Percentiles rank a stretch among this genome's conserved stretches.
Conservation (phyloP, 1,140 invertebrate species). For the Berghia stephanieae region DNA sequence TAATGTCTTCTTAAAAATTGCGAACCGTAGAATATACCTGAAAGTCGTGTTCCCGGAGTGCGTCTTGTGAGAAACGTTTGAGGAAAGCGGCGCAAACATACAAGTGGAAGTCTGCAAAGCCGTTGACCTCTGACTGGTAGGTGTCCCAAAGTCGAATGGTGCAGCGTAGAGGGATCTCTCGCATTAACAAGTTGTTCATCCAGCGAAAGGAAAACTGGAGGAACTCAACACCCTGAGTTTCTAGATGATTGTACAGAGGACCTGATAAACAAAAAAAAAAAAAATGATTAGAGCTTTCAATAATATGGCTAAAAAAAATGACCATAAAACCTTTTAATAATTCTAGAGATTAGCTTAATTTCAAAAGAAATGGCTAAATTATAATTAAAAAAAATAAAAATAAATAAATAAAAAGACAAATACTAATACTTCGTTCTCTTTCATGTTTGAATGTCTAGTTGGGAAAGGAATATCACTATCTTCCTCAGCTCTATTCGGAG, state of each 20-base stretch:
- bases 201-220: constrained; percentile 99
- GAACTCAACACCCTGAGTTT: constrained; percentile 94
- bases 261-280: constrained; percentile 67
- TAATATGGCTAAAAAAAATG: not conserved
- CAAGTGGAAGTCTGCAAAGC: constrained; percentile 96
- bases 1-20: too few relatives aligned
- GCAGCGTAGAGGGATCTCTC: constrained; percentile 95
- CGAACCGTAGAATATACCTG: too few relatives aligned
- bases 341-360: too few relatives aligned
- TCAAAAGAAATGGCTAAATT: too few relatives aligned
- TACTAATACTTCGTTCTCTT: too few relatives aligned
- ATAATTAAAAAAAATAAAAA: too few relatives aligned
- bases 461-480: too few relatives aligned
- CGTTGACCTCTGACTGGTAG: constrained; percentile 93
- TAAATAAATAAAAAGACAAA: too few relatives aligned
- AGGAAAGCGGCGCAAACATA: constrained; percentile 99
- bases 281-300: not conserved
- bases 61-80: constrained; percentile 89
- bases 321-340: too few relatives aligned
- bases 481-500: too few relatives aligned
- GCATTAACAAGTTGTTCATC: constrained; percentile 99
- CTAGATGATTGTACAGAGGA: constrained; percentile 89
- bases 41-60: constrained; percentile 93
- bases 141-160: constrained; percentile 99
- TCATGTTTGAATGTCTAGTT: too few relatives aligned